phyloP scores from a whole-genome alignment of 2,113 vertebrate species.

The Sinocyclocheilus anophthalmus region DNA sequence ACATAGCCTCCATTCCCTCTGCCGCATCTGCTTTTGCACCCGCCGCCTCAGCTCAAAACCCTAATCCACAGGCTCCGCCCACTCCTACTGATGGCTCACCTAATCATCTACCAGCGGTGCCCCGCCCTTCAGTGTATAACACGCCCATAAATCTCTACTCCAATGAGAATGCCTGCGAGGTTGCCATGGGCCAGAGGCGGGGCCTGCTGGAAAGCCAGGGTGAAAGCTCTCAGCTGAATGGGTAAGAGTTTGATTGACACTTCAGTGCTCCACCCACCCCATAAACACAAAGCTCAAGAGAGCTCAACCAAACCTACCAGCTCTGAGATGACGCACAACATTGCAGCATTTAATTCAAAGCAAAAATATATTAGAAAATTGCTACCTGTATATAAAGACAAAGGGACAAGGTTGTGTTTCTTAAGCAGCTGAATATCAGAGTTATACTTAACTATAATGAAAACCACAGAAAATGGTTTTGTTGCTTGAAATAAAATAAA shows the following conservation, averaged over 20 bases:
- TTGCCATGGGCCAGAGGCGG: conserved; percentile 88
- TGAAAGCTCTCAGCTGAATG: conserved; percentile 86
- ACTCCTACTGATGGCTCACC: conserved; percentile 74
- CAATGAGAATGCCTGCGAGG: conserved; percentile 81
- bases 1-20: conserved; percentile 92
- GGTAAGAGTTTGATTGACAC: conserved; percentile 81
- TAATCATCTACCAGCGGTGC: conserved; percentile 37
- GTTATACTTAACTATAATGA: neutral
- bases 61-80: conserved; percentile 69
- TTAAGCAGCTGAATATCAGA: neutral
- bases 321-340: too few species aligned
- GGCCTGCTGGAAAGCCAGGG: conserved; percentile 86
- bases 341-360: too few species aligned
- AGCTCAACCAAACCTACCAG: too few species aligned
- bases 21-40: conserved; percentile 90
- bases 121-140: conserved; percentile 81
- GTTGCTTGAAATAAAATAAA: too few species aligned
- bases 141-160: conserved; percentile 81
- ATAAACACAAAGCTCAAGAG: neutral
- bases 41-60: conserved; percentile 57
- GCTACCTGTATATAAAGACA: neutral
- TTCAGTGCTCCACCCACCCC: conserved; percentile 25
- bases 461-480: neutral
- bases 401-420: neutral
- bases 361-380: too few species aligned